A percentile compares a stretch with the other conserved stretches of the same genome.
Conservation (phyloP, 2,113 vertebrate species). For the Dolichallabes microphthalmus region DNA sequence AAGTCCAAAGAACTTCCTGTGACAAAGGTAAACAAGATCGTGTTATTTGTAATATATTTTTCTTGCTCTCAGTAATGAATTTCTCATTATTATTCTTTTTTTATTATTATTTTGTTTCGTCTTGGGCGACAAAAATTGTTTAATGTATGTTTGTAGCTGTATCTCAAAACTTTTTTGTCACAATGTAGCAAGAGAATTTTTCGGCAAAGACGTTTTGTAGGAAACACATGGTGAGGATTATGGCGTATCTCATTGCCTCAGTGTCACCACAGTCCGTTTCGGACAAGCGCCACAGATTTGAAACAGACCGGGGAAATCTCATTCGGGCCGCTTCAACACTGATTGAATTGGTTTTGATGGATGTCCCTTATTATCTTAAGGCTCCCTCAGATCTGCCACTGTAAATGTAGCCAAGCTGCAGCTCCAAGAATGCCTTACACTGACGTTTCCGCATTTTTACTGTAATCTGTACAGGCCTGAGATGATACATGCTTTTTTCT, state of each 20-base stretch:
- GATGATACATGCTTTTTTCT: background rate
- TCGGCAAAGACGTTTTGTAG: conserved; percentile 5
- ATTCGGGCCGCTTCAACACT: conserved; percentile 22
- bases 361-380: conserved; percentile 43
- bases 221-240: conserved; percentile 43
- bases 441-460: conserved; percentile 18
- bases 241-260: conserved; percentile 24
- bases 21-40: conserved; percentile 82
- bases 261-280: conserved; percentile 31
- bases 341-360: conserved; percentile 43
- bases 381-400: conserved; percentile 48
- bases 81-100: background rate
- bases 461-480: conserved; percentile 12
- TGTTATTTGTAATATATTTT: background rate
- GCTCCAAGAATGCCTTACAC: too few species aligned
- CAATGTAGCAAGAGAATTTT: background rate
- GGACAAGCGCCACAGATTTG: conserved; percentile 12
- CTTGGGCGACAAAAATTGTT: conserved; percentile 1
- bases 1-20: conserved; percentile 96
- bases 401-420: conserved; percentile 50
- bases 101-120: background rate
- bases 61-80: background rate
- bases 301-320: conserved; percentile 41
- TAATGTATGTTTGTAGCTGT: conserved; percentile 19
- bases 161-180: background rate